A percentile compares a stretch with the other conserved stretches of the same genome.
These are phyloP conservation scores for Azemiops feae DNA, from an alignment of 2,113 vertebrate species.

Conservation along the genomic window DNA sequence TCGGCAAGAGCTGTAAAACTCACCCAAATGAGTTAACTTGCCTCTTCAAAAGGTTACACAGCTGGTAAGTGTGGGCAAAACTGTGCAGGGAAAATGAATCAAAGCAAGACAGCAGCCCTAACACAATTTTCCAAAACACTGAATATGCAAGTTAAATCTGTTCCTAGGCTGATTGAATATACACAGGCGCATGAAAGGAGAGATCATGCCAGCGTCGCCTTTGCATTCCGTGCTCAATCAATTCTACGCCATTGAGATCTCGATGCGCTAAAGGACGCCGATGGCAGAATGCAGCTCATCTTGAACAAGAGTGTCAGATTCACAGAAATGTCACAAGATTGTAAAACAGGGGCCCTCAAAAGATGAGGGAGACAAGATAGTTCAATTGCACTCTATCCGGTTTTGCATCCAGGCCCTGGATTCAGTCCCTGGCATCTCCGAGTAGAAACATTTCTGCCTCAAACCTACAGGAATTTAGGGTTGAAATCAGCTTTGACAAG, in stretches of 20 bases:
- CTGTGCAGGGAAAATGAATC: slow-evolving; percentile 54
- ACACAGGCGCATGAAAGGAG: slow-evolving; percentile 52
- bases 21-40: slow-evolving; percentile 56
- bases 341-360: neutral
- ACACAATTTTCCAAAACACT: slow-evolving; percentile 63
- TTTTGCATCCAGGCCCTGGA: neutral
- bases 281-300: slow-evolving; percentile 26
- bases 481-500: neutral
- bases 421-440: neutral
- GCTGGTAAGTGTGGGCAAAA: slow-evolving; percentile 63
- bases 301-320: slow-evolving; percentile 45
- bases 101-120: slow-evolving; percentile 61
- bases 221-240: slow-evolving; percentile 27
- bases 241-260: slow-evolving; percentile 46
- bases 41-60: slow-evolving; percentile 62
- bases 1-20: slow-evolving; percentile 61
- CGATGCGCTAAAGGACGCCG: slow-evolving; percentile 32
- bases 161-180: slow-evolving; percentile 63
- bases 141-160: slow-evolving; percentile 63
- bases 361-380: neutral
- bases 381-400: neutral
- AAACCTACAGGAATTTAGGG: neutral
- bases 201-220: slow-evolving; percentile 37
- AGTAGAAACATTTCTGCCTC: neutral
- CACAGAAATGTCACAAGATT: slow-evolving; percentile 14